Conservation (phyloP, 2,113 vertebrate genomes). For the Toxostoma redivivum region DNA sequence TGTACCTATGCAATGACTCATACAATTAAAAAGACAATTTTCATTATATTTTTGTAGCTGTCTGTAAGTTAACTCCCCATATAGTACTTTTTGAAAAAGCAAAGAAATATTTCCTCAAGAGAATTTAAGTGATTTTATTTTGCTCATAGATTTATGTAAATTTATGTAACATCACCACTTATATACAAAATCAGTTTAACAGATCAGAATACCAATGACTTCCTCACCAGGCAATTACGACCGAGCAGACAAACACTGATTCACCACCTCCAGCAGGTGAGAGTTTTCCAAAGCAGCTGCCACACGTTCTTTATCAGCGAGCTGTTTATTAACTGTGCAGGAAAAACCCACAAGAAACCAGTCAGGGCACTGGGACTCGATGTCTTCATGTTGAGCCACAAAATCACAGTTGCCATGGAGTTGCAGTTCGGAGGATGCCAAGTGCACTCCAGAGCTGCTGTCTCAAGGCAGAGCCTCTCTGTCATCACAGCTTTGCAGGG, state of each 20-base stretch:
- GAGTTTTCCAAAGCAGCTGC: slow-evolving; percentile 95
- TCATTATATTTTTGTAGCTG: neutral
- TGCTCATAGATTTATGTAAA: neutral
- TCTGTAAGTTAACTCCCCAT: neutral
- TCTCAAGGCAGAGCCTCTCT: neutral
- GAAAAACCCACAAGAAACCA: neutral
- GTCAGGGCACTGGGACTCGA: neutral
- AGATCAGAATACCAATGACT: neutral
- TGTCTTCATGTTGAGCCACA: neutral
- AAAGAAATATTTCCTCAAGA: neutral
- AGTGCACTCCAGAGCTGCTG: neutral
- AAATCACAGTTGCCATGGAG: neutral
- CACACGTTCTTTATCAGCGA: slow-evolving; percentile 95
- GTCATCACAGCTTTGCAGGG: neutral
- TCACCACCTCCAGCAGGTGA: slow-evolving; percentile 94
- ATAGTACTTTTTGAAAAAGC: neutral
- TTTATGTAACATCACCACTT: neutral
- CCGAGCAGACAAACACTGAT: slow-evolving; percentile 88
- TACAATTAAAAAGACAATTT: neutral
- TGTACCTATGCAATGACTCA: neutral
- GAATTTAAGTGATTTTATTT: neutral
- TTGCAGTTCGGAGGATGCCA: neutral
- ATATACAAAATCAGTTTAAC: neutral
- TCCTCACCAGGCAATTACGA: slow-evolving; percentile 32
- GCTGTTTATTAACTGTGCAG: slow-evolving; percentile 92